Evolutionary conservation across 2,113 vertebrate species (phyloP).

Genomic region (Fregetta grallaria): DNA sequence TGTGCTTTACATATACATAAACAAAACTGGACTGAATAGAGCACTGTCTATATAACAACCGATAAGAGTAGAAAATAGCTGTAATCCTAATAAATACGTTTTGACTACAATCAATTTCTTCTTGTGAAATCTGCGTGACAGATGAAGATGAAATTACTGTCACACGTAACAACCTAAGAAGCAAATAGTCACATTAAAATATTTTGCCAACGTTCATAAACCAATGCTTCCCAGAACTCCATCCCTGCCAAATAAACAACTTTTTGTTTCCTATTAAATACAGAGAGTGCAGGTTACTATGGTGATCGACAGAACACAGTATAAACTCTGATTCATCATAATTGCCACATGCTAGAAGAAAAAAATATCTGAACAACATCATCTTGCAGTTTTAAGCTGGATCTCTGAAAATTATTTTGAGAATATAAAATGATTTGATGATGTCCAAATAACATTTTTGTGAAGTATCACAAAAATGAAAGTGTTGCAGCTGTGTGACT

Average conservation of each 20-base stretch:
- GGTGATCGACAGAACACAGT: slow-evolving; percentile 35
- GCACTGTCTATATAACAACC: background rate
- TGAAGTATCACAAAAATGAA: background rate
- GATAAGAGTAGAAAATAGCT: background rate
- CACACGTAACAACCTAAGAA: background rate
- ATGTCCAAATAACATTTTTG: background rate
- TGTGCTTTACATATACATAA: background rate
- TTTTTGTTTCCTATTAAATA: slow-evolving; percentile 56
- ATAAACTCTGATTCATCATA: slow-evolving; percentile 52
- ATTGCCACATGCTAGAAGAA: slow-evolving; percentile 12
- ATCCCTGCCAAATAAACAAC: slow-evolving; percentile 42
- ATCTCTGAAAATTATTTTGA: slow-evolving; percentile 5
- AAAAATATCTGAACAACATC: background rate
- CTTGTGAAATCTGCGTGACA: background rate
- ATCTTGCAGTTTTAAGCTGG: slow-evolving; percentile 4
- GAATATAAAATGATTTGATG: background rate
- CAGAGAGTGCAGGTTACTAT: slow-evolving; percentile 47
- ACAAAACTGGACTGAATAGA: background rate
- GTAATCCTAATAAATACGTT: background rate
- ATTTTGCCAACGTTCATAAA: slow-evolving; percentile 11
- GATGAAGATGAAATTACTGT: background rate
- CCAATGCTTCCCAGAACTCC: background rate
- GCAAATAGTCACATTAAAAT: slow-evolving; percentile 20
- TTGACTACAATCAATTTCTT: background rate
- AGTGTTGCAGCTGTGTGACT: background rate